Evolutionary conservation across 2,797 vertebrate species (phyloP).

Genomic region (Micropoecilia bifurca): DNA sequence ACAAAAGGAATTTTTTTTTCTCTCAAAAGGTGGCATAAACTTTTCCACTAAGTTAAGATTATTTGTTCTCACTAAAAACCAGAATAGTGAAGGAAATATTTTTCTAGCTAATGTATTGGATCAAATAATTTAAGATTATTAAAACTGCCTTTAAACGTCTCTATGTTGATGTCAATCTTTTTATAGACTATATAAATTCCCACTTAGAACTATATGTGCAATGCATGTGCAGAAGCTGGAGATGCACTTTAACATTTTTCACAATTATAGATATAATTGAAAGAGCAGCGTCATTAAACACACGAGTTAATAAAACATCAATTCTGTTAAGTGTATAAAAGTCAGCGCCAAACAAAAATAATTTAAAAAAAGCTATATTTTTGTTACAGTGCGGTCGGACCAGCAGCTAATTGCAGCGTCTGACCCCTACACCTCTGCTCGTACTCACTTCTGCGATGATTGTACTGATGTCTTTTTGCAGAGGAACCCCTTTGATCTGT

Average conservation of each 20-base stretch:
- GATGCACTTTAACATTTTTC: too few relatives aligned
- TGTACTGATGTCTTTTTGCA: conserved; percentile 42
- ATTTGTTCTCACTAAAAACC: background rate
- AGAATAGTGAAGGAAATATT: background rate
- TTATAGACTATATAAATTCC: too few relatives aligned
- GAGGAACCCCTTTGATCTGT: conserved; percentile 41
- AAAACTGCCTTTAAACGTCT: background rate
- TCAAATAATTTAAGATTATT: background rate
- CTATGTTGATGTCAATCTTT: background rate
- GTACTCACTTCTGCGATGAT: conserved; percentile 13
- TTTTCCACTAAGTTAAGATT: background rate
- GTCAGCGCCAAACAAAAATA: conserved; percentile 7
- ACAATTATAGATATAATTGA: background rate
- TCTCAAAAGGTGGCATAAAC: background rate
- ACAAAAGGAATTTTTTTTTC: background rate
- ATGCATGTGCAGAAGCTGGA: too few relatives aligned
- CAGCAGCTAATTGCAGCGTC: conserved; percentile 47
- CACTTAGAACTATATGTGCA: too few relatives aligned
- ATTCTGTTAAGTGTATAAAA: background rate
- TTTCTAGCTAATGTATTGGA: background rate
- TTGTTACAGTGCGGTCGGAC: conserved; percentile 28
- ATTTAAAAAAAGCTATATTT: conserved; percentile 11
- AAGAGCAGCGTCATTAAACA: conserved; percentile 2
- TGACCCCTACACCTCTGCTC: conserved; percentile 18
- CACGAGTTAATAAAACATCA: conserved; percentile 11